Conservation (phyloP, 1,140 invertebrate species). For the Ectropis grisescens region DNA sequence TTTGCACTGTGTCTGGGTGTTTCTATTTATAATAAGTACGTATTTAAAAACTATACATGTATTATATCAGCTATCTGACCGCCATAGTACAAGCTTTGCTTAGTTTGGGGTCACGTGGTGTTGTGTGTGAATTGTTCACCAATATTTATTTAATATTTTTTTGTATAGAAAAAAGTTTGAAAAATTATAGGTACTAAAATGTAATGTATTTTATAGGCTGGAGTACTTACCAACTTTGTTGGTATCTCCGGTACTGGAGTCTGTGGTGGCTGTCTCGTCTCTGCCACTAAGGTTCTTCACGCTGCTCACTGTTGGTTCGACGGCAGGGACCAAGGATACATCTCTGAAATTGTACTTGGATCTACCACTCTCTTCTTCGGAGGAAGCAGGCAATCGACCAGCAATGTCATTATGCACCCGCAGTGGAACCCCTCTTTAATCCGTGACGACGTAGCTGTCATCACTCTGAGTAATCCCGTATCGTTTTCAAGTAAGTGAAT, state of each 20-base stretch:
- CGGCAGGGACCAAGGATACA: conserved; percentile 14
- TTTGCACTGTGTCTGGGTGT: too few relatives aligned
- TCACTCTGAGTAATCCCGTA: neutral
- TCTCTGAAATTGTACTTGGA: conserved; percentile 18
- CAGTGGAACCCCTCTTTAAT: neutral
- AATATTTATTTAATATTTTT: too few relatives aligned
- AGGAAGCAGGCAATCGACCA: conserved; percentile 14
- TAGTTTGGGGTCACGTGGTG: too few relatives aligned
- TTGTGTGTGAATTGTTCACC: too few relatives aligned
- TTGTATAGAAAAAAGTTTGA: too few relatives aligned
- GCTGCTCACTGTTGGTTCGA: conserved; percentile 32
- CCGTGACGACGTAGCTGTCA: neutral
- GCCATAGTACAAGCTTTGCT: too few relatives aligned
- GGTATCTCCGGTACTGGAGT: conserved; percentile 9
- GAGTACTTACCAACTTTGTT: conserved; percentile 10
- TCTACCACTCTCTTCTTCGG: conserved; percentile 17
- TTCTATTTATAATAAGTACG: too few relatives aligned
- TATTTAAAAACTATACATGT: too few relatives aligned
- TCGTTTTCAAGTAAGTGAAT: neutral
- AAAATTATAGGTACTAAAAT: too few relatives aligned
- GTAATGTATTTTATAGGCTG: too few relatives aligned
- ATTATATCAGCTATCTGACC: too few relatives aligned
- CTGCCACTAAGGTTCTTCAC: conserved; percentile 10
- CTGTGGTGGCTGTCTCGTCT: conserved; percentile 22
- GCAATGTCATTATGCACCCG: conserved; percentile 13